Conservation (phyloP, 2,888 invertebrate genomes). For the Hemistola chrysoprasaria region DNA sequence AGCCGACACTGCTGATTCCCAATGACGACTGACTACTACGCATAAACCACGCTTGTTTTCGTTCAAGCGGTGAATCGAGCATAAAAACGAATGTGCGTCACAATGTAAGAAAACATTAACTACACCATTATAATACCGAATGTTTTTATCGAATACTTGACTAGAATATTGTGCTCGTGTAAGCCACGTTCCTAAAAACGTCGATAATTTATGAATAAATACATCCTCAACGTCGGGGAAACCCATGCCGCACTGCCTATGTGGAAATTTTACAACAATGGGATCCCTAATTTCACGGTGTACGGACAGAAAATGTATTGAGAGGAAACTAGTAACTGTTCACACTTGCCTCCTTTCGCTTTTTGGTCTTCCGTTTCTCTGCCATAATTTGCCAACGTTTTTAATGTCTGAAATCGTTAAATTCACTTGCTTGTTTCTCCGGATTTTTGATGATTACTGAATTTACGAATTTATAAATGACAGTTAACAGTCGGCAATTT, state of each 20-base stretch:
- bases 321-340: background rate
- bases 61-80: slow-evolving; percentile 38
- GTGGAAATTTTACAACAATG: slow-evolving; percentile 21
- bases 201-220: no score
- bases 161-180: no score
- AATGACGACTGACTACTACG: slow-evolving; percentile 51
- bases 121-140: no score
- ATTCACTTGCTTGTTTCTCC: slow-evolving; percentile 34
- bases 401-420: slow-evolving; percentile 32
- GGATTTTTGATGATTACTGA: slow-evolving; percentile 20
- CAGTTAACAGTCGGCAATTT: no score
- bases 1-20: slow-evolving; percentile 35
- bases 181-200: no score
- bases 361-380: slow-evolving; percentile 76
- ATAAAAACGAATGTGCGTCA: slow-evolving; percentile 45
- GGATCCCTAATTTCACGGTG: background rate
- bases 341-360: slow-evolving; percentile 73
- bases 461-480: no score
- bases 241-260: slow-evolving; percentile 33
- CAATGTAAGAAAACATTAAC: slow-evolving; percentile 7
- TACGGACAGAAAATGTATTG: background rate
- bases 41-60: slow-evolving; percentile 45
- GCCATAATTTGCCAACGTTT: slow-evolving; percentile 70
- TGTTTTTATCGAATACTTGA: no score
- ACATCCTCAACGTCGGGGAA: slow-evolving; percentile 23